These are phyloP conservation scores for Orchestia grillus DNA, from an alignment of 1,140 invertebrate genomes.

Conservation along the genomic window DNA sequence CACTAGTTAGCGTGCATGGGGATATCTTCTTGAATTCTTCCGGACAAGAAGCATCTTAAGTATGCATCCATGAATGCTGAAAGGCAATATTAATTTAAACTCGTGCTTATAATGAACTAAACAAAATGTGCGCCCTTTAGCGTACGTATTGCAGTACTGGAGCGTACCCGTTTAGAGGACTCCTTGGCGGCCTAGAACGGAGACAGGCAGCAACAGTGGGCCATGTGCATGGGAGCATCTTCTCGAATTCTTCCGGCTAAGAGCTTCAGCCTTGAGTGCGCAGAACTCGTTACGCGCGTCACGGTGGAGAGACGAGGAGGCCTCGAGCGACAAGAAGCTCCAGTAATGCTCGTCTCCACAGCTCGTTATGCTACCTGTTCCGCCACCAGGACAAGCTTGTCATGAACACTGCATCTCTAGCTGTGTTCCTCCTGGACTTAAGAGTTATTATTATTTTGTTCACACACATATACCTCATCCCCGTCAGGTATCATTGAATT, in stretches of 20 bases:
- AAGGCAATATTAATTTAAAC: not conserved
- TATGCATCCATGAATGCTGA: not conserved
- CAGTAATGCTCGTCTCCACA: slow-evolving; percentile 28
- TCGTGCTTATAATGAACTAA: not conserved
- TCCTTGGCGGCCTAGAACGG: not conserved
- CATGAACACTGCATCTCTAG: not conserved
- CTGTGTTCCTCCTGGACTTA: not conserved
- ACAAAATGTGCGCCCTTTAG: not conserved
- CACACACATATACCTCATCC: not conserved
- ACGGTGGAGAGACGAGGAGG: not conserved
- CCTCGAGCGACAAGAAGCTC: slow-evolving; percentile 49
- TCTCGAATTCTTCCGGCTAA: not conserved
- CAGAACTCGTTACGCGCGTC: slow-evolving; percentile 11
- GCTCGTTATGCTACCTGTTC: not conserved
- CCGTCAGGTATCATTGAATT: not conserved
- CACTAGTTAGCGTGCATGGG: not conserved
- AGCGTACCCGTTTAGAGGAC: not conserved
- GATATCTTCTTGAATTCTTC: slow-evolving; percentile 1
- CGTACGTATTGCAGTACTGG: not conserved
- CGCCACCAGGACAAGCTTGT: not conserved
- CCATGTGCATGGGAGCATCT: slow-evolving; percentile 15
- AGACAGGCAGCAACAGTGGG: slow-evolving; percentile 1
- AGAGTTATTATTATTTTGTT: not conserved
- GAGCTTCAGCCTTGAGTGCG: slow-evolving; percentile 4
- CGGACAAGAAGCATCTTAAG: not conserved